These are phyloP conservation scores for Nothobranchius kuhntae DNA, from an alignment of 2,113 vertebrate genomes.

Conservation along the genomic window DNA sequence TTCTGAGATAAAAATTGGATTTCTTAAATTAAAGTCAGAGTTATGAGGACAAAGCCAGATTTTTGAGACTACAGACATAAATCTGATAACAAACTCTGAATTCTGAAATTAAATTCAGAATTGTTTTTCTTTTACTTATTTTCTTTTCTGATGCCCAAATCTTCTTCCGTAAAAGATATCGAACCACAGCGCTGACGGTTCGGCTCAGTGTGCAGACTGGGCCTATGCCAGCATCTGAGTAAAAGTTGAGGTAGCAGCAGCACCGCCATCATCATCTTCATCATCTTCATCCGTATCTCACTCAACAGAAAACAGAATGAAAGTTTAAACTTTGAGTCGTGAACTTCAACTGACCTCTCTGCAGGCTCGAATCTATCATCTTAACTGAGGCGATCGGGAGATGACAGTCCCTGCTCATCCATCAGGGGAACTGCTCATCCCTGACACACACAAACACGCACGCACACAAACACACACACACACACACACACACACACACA, in stretches of 20 bases:
- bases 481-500: constrained; percentile 15
- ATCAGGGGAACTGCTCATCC: constrained; percentile 46
- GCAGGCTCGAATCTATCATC: constrained; percentile 55
- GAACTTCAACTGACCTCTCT: constrained; percentile 61
- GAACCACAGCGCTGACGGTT: constrained; percentile 18
- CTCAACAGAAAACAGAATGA: constrained; percentile 21
- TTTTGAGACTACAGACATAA: no score
- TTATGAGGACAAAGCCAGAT: no score
- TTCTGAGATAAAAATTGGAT: no score
- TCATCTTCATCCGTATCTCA: constrained; percentile 13
- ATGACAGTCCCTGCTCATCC: constrained; percentile 44
- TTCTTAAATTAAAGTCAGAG: no score
- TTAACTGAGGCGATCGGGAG: constrained; percentile 51
- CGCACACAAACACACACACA: constrained; percentile 11
- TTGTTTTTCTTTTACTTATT: no score
- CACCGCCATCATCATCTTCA: background rate
- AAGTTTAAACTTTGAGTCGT: constrained; percentile 19
- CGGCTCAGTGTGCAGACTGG: constrained; percentile 7
- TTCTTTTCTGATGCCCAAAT: no score
- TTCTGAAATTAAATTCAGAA: no score
- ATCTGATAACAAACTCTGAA: no score
- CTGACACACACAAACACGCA: constrained; percentile 45
- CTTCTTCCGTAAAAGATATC: constrained; percentile 13
- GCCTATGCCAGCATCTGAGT: background rate
- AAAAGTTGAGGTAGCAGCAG: constrained; percentile 3